Evolutionary conservation across 2,113 vertebrate genomes (phyloP).

Genomic region (Synchiropus splendidus): DNA sequence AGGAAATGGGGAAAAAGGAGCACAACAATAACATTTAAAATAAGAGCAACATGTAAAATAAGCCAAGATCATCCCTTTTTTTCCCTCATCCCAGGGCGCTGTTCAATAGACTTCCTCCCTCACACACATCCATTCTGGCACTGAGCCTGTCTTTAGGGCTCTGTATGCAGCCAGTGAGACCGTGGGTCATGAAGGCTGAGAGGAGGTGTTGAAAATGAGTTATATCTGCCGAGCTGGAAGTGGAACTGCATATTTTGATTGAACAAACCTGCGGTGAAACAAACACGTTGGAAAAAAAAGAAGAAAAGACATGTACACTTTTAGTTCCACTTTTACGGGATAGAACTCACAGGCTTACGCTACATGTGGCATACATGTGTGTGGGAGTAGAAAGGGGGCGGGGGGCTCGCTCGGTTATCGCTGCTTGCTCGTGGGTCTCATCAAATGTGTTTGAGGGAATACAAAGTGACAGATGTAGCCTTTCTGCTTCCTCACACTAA

Average conservation of each 20-base stretch:
- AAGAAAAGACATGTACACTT: not conserved
- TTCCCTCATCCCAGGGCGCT: not conserved
- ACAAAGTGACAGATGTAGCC: conserved; percentile 63
- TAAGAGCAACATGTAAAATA: no score
- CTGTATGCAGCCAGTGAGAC: conserved; percentile 46
- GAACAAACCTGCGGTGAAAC: conserved; percentile 1
- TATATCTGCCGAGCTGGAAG: conserved; percentile 38
- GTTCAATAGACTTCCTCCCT: not conserved
- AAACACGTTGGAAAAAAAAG: not conserved
- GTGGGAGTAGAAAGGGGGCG: conserved; percentile 21
- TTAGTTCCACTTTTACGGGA: no score
- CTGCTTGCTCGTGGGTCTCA: conserved; percentile 37
- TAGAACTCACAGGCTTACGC: no score
- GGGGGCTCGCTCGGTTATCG: conserved; percentile 34
- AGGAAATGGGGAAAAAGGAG: no score
- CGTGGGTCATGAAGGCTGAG: conserved; percentile 17
- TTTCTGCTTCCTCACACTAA: conserved; percentile 59
- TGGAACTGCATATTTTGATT: conserved; percentile 25
- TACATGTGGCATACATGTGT: conserved; percentile 14
- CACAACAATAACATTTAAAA: no score
- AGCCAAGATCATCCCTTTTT: not conserved
- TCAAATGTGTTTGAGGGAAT: conserved; percentile 52
- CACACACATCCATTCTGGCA: conserved; percentile 22
- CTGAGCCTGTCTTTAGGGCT: conserved; percentile 32
- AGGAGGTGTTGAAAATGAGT: conserved; percentile 20